A percentile compares a stretch with the other conserved stretches of the same genome.
Evolutionary conservation across 2,113 vertebrate species (phyloP).

Genomic region (Labrus mixtus): DNA sequence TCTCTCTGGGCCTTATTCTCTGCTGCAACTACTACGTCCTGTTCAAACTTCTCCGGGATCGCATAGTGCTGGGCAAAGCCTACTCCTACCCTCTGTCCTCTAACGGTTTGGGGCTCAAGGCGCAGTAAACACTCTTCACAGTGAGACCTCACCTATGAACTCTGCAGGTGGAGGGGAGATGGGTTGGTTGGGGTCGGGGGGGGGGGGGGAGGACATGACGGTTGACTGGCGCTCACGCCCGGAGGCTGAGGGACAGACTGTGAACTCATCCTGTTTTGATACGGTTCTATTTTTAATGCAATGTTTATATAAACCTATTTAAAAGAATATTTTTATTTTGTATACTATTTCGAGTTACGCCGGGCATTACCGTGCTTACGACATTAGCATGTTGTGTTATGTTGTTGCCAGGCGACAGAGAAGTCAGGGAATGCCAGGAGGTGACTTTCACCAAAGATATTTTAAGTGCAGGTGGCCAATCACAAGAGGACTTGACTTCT

Average conservation of each 20-base stretch:
- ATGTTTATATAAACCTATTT: conserved; percentile 99
- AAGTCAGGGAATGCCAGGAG: conserved; percentile 64
- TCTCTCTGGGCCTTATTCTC: conserved; percentile 97
- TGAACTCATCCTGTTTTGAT: conserved; percentile 94
- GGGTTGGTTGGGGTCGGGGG: no score
- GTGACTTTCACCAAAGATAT: conserved; percentile 82
- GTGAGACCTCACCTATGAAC: conserved; percentile 34
- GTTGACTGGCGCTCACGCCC: not conserved
- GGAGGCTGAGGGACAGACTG: conserved; percentile 73
- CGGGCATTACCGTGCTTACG: conserved; percentile 78
- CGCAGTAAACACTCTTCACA: conserved; percentile 82
- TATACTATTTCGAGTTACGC: conserved; percentile 90
- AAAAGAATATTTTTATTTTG: conserved; percentile 99
- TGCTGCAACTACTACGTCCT: conserved; percentile 99
- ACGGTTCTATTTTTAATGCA: conserved; percentile 99
- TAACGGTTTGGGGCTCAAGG: conserved; percentile 91
- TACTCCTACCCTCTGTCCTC: conserved; percentile 92
- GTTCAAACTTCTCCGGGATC: conserved; percentile 97
- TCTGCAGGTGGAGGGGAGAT: conserved; percentile 34
- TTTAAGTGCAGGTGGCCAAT: conserved; percentile 72
- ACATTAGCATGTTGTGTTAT: conserved; percentile 72
- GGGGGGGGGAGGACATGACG: conserved; percentile 16
- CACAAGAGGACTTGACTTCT: conserved; percentile 28
- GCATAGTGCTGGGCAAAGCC: conserved; percentile 96
- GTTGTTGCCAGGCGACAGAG: conserved; percentile 66